These are phyloP conservation scores for Stomorhina lunata DNA, from an alignment of 2,888 invertebrate species.

Conservation along the genomic window DNA sequence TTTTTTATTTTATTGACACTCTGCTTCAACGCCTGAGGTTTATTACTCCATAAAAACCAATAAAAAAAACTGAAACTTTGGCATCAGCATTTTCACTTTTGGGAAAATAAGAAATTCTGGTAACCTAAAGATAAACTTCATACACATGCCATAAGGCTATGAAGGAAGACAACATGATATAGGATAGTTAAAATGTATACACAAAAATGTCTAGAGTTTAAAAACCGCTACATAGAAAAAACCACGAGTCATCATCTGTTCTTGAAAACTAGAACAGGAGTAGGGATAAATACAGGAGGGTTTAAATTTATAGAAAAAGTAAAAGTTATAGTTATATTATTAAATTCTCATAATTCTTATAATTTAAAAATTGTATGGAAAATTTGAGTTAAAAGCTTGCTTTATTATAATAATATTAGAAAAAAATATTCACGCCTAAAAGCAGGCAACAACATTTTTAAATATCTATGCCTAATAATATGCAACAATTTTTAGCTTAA, in stretches of 20 bases:
- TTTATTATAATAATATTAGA: too few relatives aligned
- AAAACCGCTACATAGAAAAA: conserved; percentile 33
- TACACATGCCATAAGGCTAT: conserved; percentile 11
- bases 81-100: conserved; percentile 19
- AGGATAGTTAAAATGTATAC: not conserved
- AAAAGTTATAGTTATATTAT: too few relatives aligned
- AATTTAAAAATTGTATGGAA: too few relatives aligned
- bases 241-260: conserved; percentile 39
- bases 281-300: not conserved
- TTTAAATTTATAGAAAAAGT: not conserved
- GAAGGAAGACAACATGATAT: not conserved
- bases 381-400: too few relatives aligned
- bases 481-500: too few relatives aligned
- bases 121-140: conserved; percentile 50
- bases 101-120: conserved; percentile 27
- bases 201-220: not conserved
- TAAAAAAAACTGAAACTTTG: conserved; percentile 7
- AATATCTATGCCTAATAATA: too few relatives aligned
- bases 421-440: too few relatives aligned
- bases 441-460: too few relatives aligned
- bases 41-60: conserved; percentile 30
- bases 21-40: conserved; percentile 66
- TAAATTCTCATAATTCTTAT: too few relatives aligned
- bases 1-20: conserved; percentile 49
- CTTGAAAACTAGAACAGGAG: too few relatives aligned